Evolutionary conservation across 2,113 vertebrate species (phyloP), one percentile per base, ranked within the genome.

Genomic region (Platichthys flesus): DNA sequence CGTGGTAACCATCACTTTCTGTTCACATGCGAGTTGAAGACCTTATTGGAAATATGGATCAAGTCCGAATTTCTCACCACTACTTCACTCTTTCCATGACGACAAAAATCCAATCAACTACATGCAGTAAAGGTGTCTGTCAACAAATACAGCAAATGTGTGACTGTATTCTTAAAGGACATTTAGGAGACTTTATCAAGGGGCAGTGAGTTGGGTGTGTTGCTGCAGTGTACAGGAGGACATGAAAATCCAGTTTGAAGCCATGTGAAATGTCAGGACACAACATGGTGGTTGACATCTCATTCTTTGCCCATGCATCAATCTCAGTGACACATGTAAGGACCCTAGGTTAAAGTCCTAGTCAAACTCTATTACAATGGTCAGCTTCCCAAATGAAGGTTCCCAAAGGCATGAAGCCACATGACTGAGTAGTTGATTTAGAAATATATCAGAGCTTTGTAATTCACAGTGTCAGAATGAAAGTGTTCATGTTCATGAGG

Each of bases 171-270:
- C 12, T 67, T 52, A n/a, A 9, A 51, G 2, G 28, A 13, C 21
- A 62, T 68, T 56, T n/a, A 49, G 61, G 1, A 15, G 23, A 56
- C 23, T 55, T n/a, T 9, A 55, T 3, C 40, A 31, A 1, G 18
- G 23, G 59, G 40, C 54, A 61, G 49, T 21, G 54, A 31, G 31
- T 21, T 31, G 52, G 67, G 40, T 55, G 20, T 56, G n/a, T 37
- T 56, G 15, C 37, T 9, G 3, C 45, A 56, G 47, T 13, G 4
- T 45, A 54, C 14, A 63, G 1, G 13, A 42, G 28, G 52, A 61
- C 31, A 35, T 55, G 15, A 35, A 73, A 61, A 23, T 73, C 37
- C 57, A 40, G 47, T 75, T 70, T 55, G n/a, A 57, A 54, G 8
- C 35, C 12, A 40, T 28, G 26, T 47, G 47, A 23, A 68, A 68